Base-by-base conservation (phyloP, 2,797 vertebrate species). In the Basileuterus tristriatus region DNA sequence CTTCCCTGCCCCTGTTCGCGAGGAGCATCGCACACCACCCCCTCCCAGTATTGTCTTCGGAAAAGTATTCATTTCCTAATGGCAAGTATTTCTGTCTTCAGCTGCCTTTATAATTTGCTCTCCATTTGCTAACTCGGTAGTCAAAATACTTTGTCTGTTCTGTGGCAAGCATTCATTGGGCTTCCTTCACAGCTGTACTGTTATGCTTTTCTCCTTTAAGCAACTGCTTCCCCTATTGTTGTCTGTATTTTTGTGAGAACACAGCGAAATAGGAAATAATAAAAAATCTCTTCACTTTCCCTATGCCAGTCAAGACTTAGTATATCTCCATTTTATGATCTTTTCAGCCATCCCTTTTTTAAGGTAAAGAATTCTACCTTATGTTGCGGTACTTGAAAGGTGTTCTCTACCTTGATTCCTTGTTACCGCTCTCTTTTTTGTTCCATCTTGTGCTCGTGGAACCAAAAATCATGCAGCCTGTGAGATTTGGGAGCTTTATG, bases 301-400 rank as follows among this genome's bases (percentile, higher is more conserved):
- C 5, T 59, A 3, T 47, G 18, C 50, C 29, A 53, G 15, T 69
- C 37, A 50, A 49, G 60, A 46, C 50, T 56, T 30, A 58, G 29
- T 49, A 23, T 20, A 27, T 76, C 43, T 80, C 27, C 13, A 12
- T 69, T 83, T 81, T 70, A 63, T 1, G 6, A 50, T 17, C 20
- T 65, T 36, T 24, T 53, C 46, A 80, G 15, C 20, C n/a, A 50
- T 39, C 4, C 5, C 11, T 76, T 83, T 70, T 62, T 19, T 74
- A 47, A 74, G 24, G n/a, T 67, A 62, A 83, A 76, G 41, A 43
- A 50, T 72, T 86, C 50, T 68, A 59, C 37, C 14, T 49, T 53
- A 29, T 0, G 0, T 47, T 1, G 0, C 0, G 0, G 4, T 55
- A 50, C 24, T 60, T 65, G 30, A 67, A 83, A 86, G 18, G 36